Conservation (phyloP, 2,888 invertebrate species). For the Rhagonycha lutea region DNA sequence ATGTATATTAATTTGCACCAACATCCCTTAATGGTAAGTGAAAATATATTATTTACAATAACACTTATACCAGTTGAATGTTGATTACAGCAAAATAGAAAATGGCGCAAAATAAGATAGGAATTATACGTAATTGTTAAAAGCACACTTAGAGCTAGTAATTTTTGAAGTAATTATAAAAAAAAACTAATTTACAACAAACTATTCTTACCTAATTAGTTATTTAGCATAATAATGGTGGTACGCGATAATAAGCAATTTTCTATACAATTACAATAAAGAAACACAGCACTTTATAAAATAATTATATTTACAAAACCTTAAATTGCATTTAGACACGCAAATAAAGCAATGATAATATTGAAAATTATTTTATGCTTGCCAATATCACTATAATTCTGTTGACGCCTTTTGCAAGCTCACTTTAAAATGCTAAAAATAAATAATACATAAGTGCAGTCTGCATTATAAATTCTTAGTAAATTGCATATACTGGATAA, state of each 20-base stretch:
- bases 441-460: constrained; percentile 24
- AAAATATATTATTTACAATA: neutral
- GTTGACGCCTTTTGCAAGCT: neutral
- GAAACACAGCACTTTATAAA: neutral
- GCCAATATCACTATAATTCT: neutral
- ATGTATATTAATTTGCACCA: neutral
- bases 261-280: neutral
- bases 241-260: neutral
- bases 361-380: neutral
- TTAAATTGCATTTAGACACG: neutral
- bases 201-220: neutral
- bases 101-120: neutral
- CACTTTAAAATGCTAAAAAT: constrained; percentile 22
- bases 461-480: constrained; percentile 18
- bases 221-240: neutral
- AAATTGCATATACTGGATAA: constrained; percentile 14
- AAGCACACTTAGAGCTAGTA: neutral
- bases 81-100: neutral
- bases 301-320: neutral
- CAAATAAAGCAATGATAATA: neutral
- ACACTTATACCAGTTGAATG: neutral
- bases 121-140: neutral
- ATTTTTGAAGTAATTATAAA: neutral
- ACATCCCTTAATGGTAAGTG: neutral
- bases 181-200: neutral